Evolutionary conservation across 2,797 vertebrate genomes (phyloP).

Genomic region (Propithecus perrieri): DNA sequence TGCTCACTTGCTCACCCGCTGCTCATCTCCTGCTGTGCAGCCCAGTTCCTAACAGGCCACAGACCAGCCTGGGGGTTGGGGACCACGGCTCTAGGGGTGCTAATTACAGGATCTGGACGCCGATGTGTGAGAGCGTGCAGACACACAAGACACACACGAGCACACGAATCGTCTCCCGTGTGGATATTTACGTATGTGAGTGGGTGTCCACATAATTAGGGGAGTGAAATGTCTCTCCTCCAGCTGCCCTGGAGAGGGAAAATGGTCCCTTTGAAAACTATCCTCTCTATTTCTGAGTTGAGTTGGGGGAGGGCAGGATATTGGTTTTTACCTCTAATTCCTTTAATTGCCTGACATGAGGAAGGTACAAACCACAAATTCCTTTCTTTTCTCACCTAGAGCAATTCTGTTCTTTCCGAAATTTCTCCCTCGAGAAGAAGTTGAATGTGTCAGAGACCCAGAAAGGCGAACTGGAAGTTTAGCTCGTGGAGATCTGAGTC

Average conservation of each 20-base stretch:
- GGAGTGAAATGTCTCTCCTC: neutral
- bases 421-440: neutral
- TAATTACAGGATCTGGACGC: conserved; percentile 13
- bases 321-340: conserved; percentile 72
- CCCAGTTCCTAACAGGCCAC: too few species aligned
- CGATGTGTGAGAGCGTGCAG: neutral
- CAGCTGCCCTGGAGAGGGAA: conserved; percentile 40
- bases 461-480: neutral
- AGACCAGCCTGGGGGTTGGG: too few species aligned
- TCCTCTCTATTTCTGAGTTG: conserved; percentile 55
- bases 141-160: neutral
- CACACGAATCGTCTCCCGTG: rapidly evolving
- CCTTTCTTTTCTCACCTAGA: neutral
- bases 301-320: neutral
- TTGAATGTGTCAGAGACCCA: neutral
- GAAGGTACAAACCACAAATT: neutral
- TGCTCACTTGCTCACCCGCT: too few species aligned
- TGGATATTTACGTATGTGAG: neutral
- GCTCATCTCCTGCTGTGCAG: too few species aligned
- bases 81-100: neutral
- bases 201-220: neutral
- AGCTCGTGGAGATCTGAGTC: rapidly evolving
- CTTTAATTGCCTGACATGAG: conserved; percentile 56
- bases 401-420: neutral
- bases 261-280: conserved; percentile 55